Conservation (phyloP, 2,113 vertebrate genomes). For the Hepsetus odoe region DNA sequence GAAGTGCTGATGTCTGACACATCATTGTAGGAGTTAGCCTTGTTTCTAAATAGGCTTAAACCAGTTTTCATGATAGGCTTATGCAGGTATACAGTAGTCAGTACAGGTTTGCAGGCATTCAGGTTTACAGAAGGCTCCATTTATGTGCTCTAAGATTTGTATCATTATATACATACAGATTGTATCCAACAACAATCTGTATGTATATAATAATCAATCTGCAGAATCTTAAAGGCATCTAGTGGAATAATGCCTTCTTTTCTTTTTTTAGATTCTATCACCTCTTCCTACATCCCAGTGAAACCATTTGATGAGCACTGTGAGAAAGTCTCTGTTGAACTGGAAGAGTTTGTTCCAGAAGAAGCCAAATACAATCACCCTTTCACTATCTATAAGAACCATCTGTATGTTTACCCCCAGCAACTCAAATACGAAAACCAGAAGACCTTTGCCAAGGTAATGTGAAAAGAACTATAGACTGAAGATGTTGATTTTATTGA, state of each 20-base stretch:
- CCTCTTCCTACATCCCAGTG: conserved; percentile 88
- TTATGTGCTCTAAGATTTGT: no score
- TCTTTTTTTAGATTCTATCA: conserved; percentile 83
- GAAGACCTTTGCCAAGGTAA: conserved; percentile 96
- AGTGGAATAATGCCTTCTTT: neutral
- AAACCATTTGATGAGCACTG: conserved; percentile 88
- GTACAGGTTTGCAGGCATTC: no score
- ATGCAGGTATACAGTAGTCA: no score
- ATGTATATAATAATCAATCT: neutral
- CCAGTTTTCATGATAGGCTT: no score
- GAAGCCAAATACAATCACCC: conserved; percentile 92
- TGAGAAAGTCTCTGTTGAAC: conserved; percentile 83
- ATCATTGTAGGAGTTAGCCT: no score
- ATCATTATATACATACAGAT: no score
- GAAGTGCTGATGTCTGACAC: no score
- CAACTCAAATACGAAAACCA: conserved; percentile 97
- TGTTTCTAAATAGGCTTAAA: no score
- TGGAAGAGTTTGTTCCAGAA: conserved; percentile 93
- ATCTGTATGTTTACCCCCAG: conserved; percentile 90
- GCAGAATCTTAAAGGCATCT: neutral
- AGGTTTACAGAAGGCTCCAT: no score
- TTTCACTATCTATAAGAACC: conserved; percentile 93
- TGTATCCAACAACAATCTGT: no score
- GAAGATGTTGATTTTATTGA: no score
- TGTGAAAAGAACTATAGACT: neutral